phyloP scores from a whole-genome alignment of 2,888 invertebrate species.

The Diaphora mendica region DNA sequence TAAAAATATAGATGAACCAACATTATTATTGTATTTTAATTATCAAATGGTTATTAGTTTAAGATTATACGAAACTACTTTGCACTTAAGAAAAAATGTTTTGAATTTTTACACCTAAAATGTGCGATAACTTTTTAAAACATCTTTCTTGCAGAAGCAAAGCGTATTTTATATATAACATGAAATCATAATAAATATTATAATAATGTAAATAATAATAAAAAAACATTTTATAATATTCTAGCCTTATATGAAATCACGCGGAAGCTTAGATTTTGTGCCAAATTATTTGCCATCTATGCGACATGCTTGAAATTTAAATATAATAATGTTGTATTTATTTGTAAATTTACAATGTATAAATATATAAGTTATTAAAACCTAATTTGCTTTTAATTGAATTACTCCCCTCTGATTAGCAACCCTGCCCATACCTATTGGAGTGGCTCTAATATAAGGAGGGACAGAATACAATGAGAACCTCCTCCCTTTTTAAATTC shows the following conservation, averaged over 20 bases:
- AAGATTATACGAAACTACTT: conserved; percentile 1
- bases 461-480: too few relatives aligned
- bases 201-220: neutral
- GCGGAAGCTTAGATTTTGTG: conserved; percentile 72
- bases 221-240: conserved; percentile 16
- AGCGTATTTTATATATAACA: neutral
- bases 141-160: neutral
- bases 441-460: too few relatives aligned
- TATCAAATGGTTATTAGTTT: conserved; percentile 9
- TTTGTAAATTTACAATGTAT: conserved; percentile 77
- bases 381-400: conserved; percentile 13
- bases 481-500: too few relatives aligned
- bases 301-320: conserved; percentile 62
- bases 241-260: conserved; percentile 49
- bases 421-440: too few relatives aligned
- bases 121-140: conserved; percentile 1
- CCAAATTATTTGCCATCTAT: conserved; percentile 82
- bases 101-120: neutral
- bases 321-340: conserved; percentile 75
- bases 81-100: neutral
- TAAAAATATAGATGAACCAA: conserved; percentile 29
- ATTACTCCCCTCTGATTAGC: neutral
- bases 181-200: neutral
- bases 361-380: conserved; percentile 72
- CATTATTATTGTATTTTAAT: conserved; percentile 45